Evolutionary conservation across 2,113 vertebrate genomes (phyloP), one percentile per base, ranked within the genome.

Genomic region (Galeopterus variegatus): DNA sequence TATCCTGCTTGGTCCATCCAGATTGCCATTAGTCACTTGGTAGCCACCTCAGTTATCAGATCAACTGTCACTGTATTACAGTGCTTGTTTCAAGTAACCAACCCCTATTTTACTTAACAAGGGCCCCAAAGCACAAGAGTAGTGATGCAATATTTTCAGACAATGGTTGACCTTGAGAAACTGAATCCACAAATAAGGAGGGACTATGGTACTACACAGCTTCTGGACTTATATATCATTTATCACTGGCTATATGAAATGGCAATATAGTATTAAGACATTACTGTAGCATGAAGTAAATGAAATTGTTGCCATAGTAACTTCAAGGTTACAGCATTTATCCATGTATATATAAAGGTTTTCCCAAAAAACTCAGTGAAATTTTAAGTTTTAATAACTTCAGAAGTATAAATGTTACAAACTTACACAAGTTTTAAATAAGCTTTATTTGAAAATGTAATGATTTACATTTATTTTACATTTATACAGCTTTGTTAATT

Each of bases 401-500:
- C 17, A 17, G 48, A 62, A 88, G 15, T 54, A 82, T 33, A 82
- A 82, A 81, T 52, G 4, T 17, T 77, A 87, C 23, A 81, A 75
- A 65, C 12, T 56, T 73, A 82, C 23, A 79, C 8, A 50, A 75
- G 8, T 82, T 82, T 75, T 45, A 48, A 64, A 64, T 23, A 76
- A 83, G 28, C 31, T 79, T 65, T 88, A 65, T 36, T 83, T 65
- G 36, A 70, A 90, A 75, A 33, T 50, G n/a, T 48, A 70, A 56
- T 70, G 9, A 70, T 60, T 91, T 87, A 54, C 50, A 58, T 95
- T 92, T 94, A 65, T 69, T 88, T 88, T 88, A 23, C 18, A 56
- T 81, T 80, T 65, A 33, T 41, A 52, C 21, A 48, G 8, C 14
- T 90, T 85, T 84, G 6, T 58, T 95, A 36, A 82, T 76, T 96